Base-by-base conservation (phyloP, 2,113 vertebrate species). In the Chascanopsetta lugubris region DNA sequence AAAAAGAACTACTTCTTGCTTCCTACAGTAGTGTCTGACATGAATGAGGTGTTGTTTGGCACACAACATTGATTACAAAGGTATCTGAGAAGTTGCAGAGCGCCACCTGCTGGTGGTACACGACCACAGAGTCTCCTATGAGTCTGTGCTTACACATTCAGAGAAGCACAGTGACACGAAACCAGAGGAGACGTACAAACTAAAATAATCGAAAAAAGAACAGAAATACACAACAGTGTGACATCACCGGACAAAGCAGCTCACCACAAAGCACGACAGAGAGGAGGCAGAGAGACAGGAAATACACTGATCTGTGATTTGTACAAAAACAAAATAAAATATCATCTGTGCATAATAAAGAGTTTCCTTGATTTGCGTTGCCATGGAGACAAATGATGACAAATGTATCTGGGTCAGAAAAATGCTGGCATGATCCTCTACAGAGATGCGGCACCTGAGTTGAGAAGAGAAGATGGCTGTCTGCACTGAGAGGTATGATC, bases 361-460 rank as follows among this genome's bases (percentile, higher is more conserved):
- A 61, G 21, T 72, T 74, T 75, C 21, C 56, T 69, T 61, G 40
- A 74, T 66, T 71, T 75, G 21, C 45, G 66, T 46, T 46, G 62
- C 27, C 24, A 21, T 63, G 71, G 67, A 79, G 50, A 70, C 32
- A 54, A 61, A 55, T 70, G 53, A 80, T 32, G 56, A 56, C 54
- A 72, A 60, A 74, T 65, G 40, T 60, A 59, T 77, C 65, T 61
- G 51, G 85, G 62, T 53, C 7, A 22, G 26, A 61, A 58, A 68
- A 58, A 68, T 74, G 65, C 71, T 80, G 75, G 66, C 65, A 79
- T 65, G 66, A 72, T 80, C 36, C 61, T 82, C 61, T 57, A 75
- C 70, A 81, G 76, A 75, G 48, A 79, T 81, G 76, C 38, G 55
- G 40, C 71, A 89, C 88, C 90, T 87, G 85, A 91, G 86, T 73